phyloP scores from a whole-genome alignment of 1,140 invertebrate species.

The Protaetia brevitarsis region DNA sequence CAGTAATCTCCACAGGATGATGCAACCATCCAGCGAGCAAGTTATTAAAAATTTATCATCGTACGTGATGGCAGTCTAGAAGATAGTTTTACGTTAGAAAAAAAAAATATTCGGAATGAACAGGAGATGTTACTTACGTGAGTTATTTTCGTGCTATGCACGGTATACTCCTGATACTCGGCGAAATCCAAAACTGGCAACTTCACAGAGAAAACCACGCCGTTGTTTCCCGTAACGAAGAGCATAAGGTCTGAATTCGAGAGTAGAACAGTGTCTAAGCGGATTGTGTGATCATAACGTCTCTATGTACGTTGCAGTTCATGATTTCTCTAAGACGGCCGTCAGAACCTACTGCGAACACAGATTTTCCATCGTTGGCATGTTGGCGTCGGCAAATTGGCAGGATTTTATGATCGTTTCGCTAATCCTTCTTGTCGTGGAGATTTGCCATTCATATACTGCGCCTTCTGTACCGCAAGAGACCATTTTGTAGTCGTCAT shows the following conservation, averaged over 20 bases:
- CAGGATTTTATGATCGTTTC: constrained; percentile 78
- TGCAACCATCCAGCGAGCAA: constrained; percentile 68
- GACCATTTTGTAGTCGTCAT: constrained; percentile 70
- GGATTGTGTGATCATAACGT: constrained; percentile 29
- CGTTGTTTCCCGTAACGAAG: constrained; percentile 70
- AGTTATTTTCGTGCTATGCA: constrained; percentile 55
- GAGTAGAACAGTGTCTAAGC: constrained; percentile 59
- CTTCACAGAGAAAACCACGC: constrained; percentile 71
- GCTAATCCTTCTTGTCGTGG: constrained; percentile 60
- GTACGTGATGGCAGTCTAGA: constrained; percentile 67
- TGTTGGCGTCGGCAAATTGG: constrained; percentile 57
- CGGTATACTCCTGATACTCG: constrained; percentile 66
- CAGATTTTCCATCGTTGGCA: constrained; percentile 63
- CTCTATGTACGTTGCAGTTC: constrained; percentile 57
- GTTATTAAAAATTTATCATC: constrained; percentile 78
- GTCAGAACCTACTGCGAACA: constrained; percentile 74
- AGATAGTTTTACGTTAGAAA: constrained; percentile 43
- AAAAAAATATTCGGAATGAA: neutral
- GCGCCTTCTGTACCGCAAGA: constrained; percentile 84
- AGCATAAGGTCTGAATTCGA: constrained; percentile 73
- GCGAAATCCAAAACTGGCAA: constrained; percentile 73
- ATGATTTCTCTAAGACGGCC: constrained; percentile 76
- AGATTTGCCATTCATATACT: constrained; percentile 82
- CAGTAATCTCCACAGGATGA: constrained; percentile 81
- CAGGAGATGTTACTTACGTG: neutral